Evolutionary conservation across 2,797 vertebrate species (phyloP).

Genomic region (Phataginus tricuspis): DNA sequence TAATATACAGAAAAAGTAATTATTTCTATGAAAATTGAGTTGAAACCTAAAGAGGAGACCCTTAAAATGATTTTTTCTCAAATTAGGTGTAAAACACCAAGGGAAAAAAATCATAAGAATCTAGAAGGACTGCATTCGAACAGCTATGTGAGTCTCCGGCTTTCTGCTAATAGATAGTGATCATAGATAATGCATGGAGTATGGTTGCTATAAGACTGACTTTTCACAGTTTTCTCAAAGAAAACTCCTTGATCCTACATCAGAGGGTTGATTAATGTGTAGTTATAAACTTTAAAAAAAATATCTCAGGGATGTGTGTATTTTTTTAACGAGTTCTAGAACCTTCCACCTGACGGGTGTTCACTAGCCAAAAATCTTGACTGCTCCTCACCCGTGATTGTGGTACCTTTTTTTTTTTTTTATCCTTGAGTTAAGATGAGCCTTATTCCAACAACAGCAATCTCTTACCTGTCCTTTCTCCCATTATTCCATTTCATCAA

Average conservation of each 20-base stretch:
- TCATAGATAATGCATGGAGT: neutral
- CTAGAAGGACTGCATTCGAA: neutral
- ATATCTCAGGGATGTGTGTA: neutral
- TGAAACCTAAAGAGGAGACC: neutral
- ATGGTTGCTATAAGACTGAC: neutral
- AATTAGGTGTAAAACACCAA: neutral
- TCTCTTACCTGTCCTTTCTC: neutral
- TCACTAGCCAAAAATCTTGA: neutral
- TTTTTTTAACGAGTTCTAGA: neutral
- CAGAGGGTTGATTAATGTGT: neutral
- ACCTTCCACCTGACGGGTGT: neutral
- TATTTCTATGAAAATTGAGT: slow-evolving; percentile 33
- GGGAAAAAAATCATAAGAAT: neutral
- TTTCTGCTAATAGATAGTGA: neutral
- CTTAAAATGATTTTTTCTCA: neutral
- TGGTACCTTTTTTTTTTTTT: neutral
- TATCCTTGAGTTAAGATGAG: neutral
- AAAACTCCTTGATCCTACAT: neutral
- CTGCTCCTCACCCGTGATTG: neutral
- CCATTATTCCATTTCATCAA: neutral
- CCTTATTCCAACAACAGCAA: neutral
- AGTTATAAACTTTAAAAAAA: slow-evolving; percentile 22
- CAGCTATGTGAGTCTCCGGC: neutral
- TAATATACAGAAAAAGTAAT: neutral
- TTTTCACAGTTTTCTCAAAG: neutral